Evolutionary conservation across 2,888 invertebrate genomes (phyloP), one percentile per base, ranked within the genome.

Genomic region (Drosophila macrothrix): DNA sequence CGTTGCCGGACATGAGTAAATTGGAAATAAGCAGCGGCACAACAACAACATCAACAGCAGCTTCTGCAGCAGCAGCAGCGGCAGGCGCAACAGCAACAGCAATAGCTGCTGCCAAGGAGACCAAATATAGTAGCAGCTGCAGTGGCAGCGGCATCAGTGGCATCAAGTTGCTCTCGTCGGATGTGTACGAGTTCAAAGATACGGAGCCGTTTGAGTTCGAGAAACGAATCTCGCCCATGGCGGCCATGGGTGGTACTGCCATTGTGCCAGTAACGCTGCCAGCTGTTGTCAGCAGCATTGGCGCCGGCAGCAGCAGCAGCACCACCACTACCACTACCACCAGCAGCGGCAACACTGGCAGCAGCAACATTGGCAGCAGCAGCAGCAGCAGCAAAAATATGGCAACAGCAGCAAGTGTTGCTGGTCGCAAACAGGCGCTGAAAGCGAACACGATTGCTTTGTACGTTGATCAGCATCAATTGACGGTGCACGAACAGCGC

Each of bases 161-260:
- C 53, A 67, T 73, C 29, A 83, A 85, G 54, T 31, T 85, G 31
- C 73, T 83, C 6, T 83, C 85, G 19, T 85, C 92, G 64, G 97
- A 97, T 91, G 96, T 97, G 72, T 97, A 97, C 90, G 97, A 97
- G 92, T 97, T 97, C 91, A 97, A 97, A 92, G 97, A 97, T 92
- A 97, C 97, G 0, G 97, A 97, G 92, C 97, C 97, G 0, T 97
- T 97, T 90, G 97, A 97, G 92, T 95, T 97, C 81, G 97, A 97
- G 93, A 94, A 96, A 12, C 95, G 96, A 61, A 93, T 94, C 77
- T 91, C 92, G 14, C 90, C 90, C 1, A 89, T 90, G 86, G 80
- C 83, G 4, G 54, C 83, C 12, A 69, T 80, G 25, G 41, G 35
- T 53, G n/a, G 50, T 25, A 37, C 70, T 7, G 59, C 84, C 2